phyloP scores from a whole-genome alignment of 2,888 invertebrate species.

The Prionchulus punctatus region DNA sequence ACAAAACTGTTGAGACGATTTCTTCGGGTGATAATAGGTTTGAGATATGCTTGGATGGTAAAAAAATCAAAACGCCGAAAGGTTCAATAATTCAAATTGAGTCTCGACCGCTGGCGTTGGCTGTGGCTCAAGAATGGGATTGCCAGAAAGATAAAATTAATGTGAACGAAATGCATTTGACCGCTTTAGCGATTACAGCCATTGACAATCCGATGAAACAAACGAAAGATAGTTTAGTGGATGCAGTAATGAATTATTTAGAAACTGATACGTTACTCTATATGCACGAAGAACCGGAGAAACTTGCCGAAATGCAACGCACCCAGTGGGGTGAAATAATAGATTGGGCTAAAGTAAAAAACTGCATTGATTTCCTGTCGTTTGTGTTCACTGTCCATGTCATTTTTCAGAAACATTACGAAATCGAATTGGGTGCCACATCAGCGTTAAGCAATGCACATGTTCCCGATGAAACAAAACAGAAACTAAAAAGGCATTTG shows the following conservation, averaged over 20 bases:
- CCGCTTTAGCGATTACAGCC: conserved; percentile 70
- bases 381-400: background rate
- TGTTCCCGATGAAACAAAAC: background rate
- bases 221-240: conserved; percentile 55
- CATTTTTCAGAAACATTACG: background rate
- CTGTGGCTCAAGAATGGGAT: conserved; percentile 86
- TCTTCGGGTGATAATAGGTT: conserved; percentile 15
- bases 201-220: conserved; percentile 77
- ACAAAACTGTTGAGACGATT: background rate
- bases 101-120: conserved; percentile 72
- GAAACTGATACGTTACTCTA: conserved; percentile 38
- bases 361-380: background rate
- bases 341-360: conserved; percentile 66
- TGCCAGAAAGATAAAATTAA: conserved; percentile 50
- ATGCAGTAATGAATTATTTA: conserved; percentile 56
- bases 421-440: background rate
- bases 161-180: conserved; percentile 42
- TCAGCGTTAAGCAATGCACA: background rate
- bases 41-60: conserved; percentile 72
- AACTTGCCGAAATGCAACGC: conserved; percentile 55
- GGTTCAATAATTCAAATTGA: conserved; percentile 58
- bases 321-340: conserved; percentile 76
- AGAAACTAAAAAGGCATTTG: conserved; percentile 52
- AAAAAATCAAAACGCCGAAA: conserved; percentile 72
- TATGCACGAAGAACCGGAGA: conserved; percentile 47